Conservation (phyloP, 2,797 vertebrate genomes). For the Neopelma chrysocephalum region DNA sequence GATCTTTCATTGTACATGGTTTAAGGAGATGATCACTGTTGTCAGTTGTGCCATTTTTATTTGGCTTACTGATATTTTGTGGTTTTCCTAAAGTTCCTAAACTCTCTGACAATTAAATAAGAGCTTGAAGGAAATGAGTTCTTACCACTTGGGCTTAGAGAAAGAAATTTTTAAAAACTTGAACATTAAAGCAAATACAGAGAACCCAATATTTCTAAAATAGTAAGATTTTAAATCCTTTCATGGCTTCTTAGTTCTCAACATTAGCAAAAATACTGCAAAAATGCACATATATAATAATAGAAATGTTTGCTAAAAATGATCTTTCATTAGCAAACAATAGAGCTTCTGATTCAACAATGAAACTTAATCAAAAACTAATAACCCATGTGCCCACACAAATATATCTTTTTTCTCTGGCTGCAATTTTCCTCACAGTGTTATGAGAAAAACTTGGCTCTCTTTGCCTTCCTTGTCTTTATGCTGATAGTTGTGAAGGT, state of each 20-base stretch:
- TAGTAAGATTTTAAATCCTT: background rate
- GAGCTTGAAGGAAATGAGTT: background rate
- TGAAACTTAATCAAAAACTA: conserved; percentile 20
- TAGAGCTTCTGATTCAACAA: background rate
- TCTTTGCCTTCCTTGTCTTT: background rate
- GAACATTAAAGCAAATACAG: background rate
- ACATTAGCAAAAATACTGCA: background rate
- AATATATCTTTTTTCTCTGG: background rate
- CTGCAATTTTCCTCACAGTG: background rate
- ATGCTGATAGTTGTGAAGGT: background rate
- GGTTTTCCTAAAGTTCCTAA: background rate
- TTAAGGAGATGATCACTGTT: background rate
- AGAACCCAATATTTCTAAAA: background rate
- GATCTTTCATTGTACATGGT: background rate
- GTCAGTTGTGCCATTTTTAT: conserved; percentile 11
- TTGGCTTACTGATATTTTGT: background rate
- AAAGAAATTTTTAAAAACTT: background rate
- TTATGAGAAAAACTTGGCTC: background rate
- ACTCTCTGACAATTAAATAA: background rate
- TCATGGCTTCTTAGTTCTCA: background rate
- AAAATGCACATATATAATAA: background rate
- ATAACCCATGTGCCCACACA: background rate
- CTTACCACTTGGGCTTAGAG: background rate
- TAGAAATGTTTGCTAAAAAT: background rate
- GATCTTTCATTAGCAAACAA: background rate